Conservation (phyloP, 2,797 vertebrate species). For the Triplophysa bombifrons region DNA sequence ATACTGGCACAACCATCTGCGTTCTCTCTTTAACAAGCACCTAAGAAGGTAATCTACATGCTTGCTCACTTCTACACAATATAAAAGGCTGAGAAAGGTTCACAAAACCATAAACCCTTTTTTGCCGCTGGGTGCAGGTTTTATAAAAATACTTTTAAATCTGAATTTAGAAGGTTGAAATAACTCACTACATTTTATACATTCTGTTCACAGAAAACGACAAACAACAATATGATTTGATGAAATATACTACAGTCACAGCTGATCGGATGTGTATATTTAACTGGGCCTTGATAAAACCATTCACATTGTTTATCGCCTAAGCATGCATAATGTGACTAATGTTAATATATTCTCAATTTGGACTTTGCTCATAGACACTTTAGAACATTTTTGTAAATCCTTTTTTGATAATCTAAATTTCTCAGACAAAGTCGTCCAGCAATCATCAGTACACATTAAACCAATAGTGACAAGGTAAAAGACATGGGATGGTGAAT, state of each 20-base stretch:
- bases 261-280: neutral
- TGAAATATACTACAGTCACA: neutral
- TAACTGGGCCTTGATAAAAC: neutral
- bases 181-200: neutral
- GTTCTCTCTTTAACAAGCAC: conserved; percentile 13
- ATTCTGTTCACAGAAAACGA: neutral
- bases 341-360: too few species aligned
- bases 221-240: too few species aligned
- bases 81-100: neutral
- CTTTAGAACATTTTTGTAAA: too few species aligned
- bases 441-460: too few species aligned
- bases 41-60: neutral
- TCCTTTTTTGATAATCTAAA: too few species aligned
- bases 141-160: conserved; percentile 2
- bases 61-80: neutral
- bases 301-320: neutral
- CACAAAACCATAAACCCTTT: conserved; percentile 35
- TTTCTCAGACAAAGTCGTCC: too few species aligned
- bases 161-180: neutral
- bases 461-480: too few species aligned
- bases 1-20: neutral
- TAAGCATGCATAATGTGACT: neutral
- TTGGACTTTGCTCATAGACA: too few species aligned
- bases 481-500: too few species aligned
- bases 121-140: neutral